A percentile compares a stretch with the other conserved stretches of the same genome.
phyloP scores from a whole-genome alignment of 2,113 vertebrate species.

The Formicarius rufipectus region DNA sequence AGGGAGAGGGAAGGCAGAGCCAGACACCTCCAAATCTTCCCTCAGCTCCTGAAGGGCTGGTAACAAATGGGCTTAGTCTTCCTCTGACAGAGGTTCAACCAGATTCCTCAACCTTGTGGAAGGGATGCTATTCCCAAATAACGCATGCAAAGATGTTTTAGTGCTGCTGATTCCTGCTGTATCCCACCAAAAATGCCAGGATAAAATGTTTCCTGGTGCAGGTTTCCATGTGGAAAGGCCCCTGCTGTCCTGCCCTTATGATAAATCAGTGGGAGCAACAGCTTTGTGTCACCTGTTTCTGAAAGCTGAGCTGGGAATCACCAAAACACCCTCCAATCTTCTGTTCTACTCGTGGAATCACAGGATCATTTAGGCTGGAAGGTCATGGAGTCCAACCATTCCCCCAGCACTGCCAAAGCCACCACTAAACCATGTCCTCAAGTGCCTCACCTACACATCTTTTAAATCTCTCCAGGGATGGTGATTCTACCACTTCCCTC shows the following conservation, averaged over 20 bases:
- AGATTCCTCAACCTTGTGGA: not conserved
- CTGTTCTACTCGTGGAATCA: not conserved
- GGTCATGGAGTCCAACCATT: not conserved
- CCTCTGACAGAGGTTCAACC: not conserved
- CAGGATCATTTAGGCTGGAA: not conserved
- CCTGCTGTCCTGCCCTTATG: not conserved
- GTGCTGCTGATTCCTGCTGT: not conserved
- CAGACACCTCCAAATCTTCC: not conserved
- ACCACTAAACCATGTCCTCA: not conserved
- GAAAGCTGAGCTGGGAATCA: not conserved
- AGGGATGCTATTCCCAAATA: not conserved
- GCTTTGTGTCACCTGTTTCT: not conserved
- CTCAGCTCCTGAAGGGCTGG: not conserved
- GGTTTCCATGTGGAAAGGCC: not conserved
- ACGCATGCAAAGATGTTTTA: not conserved
- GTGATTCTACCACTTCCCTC: not conserved
- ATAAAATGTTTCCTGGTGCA: not conserved
- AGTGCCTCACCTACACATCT: not conserved
- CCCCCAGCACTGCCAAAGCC: not conserved
- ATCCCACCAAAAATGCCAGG: not conserved
- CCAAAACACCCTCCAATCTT: not conserved
- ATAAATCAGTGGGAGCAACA: not conserved
- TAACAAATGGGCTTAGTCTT: not conserved
- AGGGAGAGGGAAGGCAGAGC: not conserved
- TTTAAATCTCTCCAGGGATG: not conserved